These are phyloP conservation scores for Caenorhabditis zanzibari DNA, from an alignment of 2,888 invertebrate species.

Conservation along the genomic window DNA sequence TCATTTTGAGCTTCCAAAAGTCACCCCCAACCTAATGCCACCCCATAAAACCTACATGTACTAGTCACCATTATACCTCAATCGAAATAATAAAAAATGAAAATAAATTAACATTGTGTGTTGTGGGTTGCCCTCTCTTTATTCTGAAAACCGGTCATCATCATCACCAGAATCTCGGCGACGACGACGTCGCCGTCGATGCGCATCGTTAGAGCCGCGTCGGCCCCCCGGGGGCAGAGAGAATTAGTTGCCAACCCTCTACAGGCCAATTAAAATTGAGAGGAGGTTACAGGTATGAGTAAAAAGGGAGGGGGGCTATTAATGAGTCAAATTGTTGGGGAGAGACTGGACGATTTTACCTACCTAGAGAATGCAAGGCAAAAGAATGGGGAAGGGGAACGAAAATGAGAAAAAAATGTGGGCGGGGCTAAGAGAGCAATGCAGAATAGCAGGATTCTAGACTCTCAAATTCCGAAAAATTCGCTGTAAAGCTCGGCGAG, in stretches of 20 bases:
- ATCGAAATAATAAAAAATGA: slow-evolving; percentile 15
- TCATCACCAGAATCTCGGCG: slow-evolving; percentile 2
- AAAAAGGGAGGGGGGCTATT: slow-evolving; percentile 50
- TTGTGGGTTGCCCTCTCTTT: no score
- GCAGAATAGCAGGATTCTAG: no score
- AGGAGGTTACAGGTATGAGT: slow-evolving; percentile 16
- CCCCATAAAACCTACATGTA: not conserved
- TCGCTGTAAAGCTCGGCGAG: no score
- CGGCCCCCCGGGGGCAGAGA: not conserved
- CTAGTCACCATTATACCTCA: no score
- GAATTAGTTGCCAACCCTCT: slow-evolving; percentile 56
- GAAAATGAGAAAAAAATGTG: not conserved
- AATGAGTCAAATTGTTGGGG: slow-evolving; percentile 65
- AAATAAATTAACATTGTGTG: slow-evolving; percentile 21
- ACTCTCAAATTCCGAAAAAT: no score
- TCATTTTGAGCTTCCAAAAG: no score
- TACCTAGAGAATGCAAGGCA: not conserved
- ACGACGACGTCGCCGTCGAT: slow-evolving; percentile 43
- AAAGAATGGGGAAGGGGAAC: not conserved
- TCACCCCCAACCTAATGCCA: no score
- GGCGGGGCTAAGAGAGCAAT: not conserved
- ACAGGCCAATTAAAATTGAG: slow-evolving; percentile 55
- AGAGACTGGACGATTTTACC: slow-evolving; percentile 21
- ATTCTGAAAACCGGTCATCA: slow-evolving; percentile 57
- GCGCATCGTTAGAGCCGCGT: slow-evolving; percentile 63